phyloP scores from a whole-genome alignment of 1,140 invertebrate species.

The Drosophila melanica region DNA sequence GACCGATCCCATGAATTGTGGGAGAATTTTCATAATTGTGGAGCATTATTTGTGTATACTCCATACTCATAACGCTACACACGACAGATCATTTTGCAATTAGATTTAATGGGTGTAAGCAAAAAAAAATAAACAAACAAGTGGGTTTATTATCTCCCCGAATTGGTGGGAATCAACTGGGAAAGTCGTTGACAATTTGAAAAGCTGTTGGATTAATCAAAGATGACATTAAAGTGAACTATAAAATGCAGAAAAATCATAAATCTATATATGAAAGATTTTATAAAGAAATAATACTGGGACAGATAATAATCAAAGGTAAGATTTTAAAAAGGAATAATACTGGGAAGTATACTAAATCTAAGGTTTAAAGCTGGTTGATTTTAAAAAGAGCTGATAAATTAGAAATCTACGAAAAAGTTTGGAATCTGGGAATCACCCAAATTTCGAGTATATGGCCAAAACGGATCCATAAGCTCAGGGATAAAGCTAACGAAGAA shows the following conservation, averaged over 20 bases:
- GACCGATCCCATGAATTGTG: conserved; percentile 56
- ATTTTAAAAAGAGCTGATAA: too few relatives aligned
- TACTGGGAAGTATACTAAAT: too few relatives aligned
- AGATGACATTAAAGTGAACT: not conserved
- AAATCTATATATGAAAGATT: not conserved
- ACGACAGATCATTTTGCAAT: conserved; percentile 29
- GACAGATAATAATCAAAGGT: too few relatives aligned
- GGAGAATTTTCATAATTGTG: conserved; percentile 61
- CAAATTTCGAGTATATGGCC: too few relatives aligned
- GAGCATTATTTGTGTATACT: not conserved
- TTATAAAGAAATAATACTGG: too few relatives aligned
- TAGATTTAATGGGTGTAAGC: conserved; percentile 17
- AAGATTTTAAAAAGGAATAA: too few relatives aligned
- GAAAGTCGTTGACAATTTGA: not conserved
- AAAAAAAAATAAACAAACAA: conserved; percentile 3
- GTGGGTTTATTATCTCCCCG: not conserved
- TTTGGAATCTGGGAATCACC: too few relatives aligned
- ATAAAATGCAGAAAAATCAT: not conserved
- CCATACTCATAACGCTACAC: conserved; percentile 45
- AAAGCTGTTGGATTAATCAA: not conserved
- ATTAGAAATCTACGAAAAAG: too few relatives aligned
- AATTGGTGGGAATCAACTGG: conserved; percentile 11
- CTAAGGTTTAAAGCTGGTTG: too few relatives aligned
- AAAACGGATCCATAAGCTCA: too few relatives aligned
- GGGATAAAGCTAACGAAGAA: too few relatives aligned